phyloP scores from a whole-genome alignment of 2,113 vertebrate species.

The Periophthalmodon schlosseri region DNA sequence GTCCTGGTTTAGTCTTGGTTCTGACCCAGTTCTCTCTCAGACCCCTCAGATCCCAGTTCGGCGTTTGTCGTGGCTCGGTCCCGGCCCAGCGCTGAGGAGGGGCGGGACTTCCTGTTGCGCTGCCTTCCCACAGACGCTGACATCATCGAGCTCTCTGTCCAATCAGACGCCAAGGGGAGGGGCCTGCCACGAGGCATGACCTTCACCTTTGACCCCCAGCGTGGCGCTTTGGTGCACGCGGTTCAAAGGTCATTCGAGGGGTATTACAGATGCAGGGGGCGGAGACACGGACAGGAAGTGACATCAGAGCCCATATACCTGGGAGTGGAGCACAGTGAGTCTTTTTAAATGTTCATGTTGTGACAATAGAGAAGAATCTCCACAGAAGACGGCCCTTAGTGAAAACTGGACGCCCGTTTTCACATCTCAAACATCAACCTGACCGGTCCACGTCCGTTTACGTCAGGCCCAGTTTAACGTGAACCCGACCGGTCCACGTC shows the following conservation, averaged over 20 bases:
- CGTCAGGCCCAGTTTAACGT: too few species aligned
- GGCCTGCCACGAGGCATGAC: conserved; percentile 54
- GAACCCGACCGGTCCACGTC: too few species aligned
- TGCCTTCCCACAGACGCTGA: conserved; percentile 69
- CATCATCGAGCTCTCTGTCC: conserved; percentile 59
- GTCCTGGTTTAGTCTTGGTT: too few species aligned
- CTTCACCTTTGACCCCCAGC: conserved; percentile 53
- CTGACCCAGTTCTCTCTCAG: neutral
- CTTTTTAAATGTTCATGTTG: too few species aligned
- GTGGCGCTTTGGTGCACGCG: conserved; percentile 76
- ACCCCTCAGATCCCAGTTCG: conserved; percentile 10
- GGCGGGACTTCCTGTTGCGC: conserved; percentile 46
- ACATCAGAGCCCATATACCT: conserved; percentile 64
- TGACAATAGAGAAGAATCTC: too few species aligned
- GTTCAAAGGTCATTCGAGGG: conserved; percentile 58
- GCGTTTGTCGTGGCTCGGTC: conserved; percentile 42
- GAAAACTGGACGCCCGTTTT: too few species aligned
- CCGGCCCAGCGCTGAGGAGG: conserved; percentile 33
- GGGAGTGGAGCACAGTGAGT: conserved; percentile 75
- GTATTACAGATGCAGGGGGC: conserved; percentile 74
- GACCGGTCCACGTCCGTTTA: too few species aligned
- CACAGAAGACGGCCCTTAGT: too few species aligned
- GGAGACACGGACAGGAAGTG: conserved; percentile 39
- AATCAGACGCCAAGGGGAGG: neutral
- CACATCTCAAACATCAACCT: too few species aligned